Base-by-base conservation (phyloP, 2,797 vertebrate species). In the Poliocrania exsul region DNA sequence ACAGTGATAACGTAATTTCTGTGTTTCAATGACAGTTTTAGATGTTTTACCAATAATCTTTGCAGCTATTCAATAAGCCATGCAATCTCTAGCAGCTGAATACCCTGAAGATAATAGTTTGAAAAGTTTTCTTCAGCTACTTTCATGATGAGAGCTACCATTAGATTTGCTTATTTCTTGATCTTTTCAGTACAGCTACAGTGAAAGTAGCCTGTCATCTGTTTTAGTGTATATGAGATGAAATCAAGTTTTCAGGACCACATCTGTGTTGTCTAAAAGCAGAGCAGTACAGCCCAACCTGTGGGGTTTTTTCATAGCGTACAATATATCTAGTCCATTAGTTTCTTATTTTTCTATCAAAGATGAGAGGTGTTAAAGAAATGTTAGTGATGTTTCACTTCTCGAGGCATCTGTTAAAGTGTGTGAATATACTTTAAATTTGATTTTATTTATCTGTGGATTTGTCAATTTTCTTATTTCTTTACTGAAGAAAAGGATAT, bases 231-330 rank as follows among this genome's bases (percentile, higher is more conserved):
- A 8, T 40, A 31, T 4, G 61, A 80, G 35, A 47, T 33, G 40
- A 84, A 86, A 82, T 17, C 31, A 54, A 47, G 15, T 83, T 88
- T 90, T 74, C 25, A 49, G 67, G 24, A 37, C 37, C 31, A 18
- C 19, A 10, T 53, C 4, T 60, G 6, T 54, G 11, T 58, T 51
- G 20, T 73, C 37, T 78, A 31, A 64, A 82, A 71, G 50, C 6
- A 5, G 54, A 47, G n/a, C 8, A 6, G 8, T 60, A 42, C 8
- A 38, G 5, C 5, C 20, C 1, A 3, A 9, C 1, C 24, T 24
- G 50, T 53, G 16, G 65, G 33, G 21, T 21, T 70, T 88, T 80
- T 73, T 92, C 17, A 24, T 60, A 64, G 33, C 14, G 11, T 26
- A 42, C 25, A 37, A 38, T 57, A 61, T 50, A 53, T 5, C 18